Base-by-base conservation (phyloP, 2,797 vertebrate species). In the Pseudotriccus pelzelni region DNA sequence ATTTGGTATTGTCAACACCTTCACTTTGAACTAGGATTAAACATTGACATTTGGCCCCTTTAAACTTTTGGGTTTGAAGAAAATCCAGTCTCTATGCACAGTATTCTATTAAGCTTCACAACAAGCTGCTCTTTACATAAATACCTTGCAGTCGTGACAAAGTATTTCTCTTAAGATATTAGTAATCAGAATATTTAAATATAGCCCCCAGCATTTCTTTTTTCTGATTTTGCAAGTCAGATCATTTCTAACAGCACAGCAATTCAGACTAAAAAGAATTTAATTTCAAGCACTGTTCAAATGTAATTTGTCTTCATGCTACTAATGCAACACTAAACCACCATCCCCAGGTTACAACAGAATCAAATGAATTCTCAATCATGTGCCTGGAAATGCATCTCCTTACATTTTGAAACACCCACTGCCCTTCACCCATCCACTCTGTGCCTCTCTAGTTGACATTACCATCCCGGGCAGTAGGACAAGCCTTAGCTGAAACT, bases 231-330 rank as follows among this genome's bases (percentile, higher is more conserved):
- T 94, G 56, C 55, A 88, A 88, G 91, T 87, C 82, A 88, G 67
- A 70, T 90, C 2, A 87, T 93, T 96, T 92, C 63, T 86, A 63
- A 59, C 32, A 75, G 32, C 66, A 88, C 1, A 0, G 39, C 66
- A 86, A 90, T 78, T 91, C 44, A 59, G 62, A 63, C 34, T 78
- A 73, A 91, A 87, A 89, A 67, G 5, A 92, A 76, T 67, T 83
- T 69, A 49, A 92, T 82, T 92, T 93, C 59, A 63, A 92, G 55
- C 41, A 70, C 85, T 95, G 66, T 87, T 84, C 82, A 90, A 64
- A 88, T 24, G 52, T 90, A 34, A 70, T 76, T 93, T 91, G 55
- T 93, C 78, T 81, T 90, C 59, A 69, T 7, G 32, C 25, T 90
- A 89, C n/a, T 84, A 88, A 80, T 22, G 52, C 73, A 96, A 82